A percentile compares a stretch with the other conserved stretches of the same genome.
Evolutionary conservation across 2,888 invertebrate species (phyloP).

Genomic region (Pachymerium ferrugineum): DNA sequence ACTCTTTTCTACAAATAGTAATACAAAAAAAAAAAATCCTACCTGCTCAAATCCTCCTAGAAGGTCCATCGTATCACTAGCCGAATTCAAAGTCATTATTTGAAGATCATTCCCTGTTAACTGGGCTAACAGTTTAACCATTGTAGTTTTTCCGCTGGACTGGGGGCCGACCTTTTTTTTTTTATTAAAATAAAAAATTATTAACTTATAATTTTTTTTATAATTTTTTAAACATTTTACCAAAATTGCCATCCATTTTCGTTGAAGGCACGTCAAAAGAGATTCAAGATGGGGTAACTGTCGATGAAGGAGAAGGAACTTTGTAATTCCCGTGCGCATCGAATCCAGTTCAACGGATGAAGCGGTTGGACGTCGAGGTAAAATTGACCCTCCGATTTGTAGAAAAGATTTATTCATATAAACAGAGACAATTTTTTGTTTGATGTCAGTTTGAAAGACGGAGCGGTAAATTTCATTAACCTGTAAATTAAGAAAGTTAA

Average conservation of each 20-base stretch:
- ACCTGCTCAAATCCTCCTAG: slow-evolving; percentile 97
- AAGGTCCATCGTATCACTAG: slow-evolving; percentile 91
- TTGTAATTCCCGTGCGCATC: background rate
- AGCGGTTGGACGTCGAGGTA: slow-evolving; percentile 36
- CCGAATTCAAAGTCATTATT: slow-evolving; percentile 75
- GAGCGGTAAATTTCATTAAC: slow-evolving; percentile 48
- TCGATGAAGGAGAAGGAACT: slow-evolving; percentile 44
- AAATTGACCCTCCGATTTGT: slow-evolving; percentile 46
- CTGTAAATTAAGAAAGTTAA: slow-evolving; percentile 38
- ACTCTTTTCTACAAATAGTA: no score
- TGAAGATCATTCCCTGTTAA: slow-evolving; percentile 67
- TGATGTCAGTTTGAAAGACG: slow-evolving; percentile 48
- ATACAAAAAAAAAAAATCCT: no score
- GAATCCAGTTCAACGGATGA: background rate
- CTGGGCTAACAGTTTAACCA: slow-evolving; percentile 68
- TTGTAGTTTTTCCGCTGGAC: slow-evolving; percentile 72
- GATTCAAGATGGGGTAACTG: slow-evolving; percentile 61
- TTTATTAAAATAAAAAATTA: background rate
- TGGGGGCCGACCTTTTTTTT: slow-evolving; percentile 61
- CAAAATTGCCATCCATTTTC: slow-evolving; percentile 88
- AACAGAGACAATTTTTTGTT: slow-evolving; percentile 36
- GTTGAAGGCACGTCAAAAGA: slow-evolving; percentile 75
- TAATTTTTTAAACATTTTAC: slow-evolving; percentile 52
- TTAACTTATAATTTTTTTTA: background rate
- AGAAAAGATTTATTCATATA: slow-evolving; percentile 40